Base-by-base conservation (phyloP, 2,888 invertebrate species). In the Cryptus armator region DNA sequence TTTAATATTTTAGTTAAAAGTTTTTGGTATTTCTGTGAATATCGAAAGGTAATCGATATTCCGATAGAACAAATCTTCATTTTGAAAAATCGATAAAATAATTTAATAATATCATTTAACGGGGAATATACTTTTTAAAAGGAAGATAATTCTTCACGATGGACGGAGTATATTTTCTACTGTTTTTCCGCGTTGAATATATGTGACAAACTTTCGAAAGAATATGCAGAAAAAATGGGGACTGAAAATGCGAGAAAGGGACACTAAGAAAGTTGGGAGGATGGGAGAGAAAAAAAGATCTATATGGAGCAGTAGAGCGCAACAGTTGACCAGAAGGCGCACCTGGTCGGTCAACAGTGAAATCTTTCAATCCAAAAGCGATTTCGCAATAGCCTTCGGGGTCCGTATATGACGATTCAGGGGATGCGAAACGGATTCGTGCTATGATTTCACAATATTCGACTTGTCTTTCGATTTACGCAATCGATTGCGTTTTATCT, bases 311-410 rank as follows among this genome's bases (percentile, higher is more conserved):
- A 48, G 48, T 2, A 4, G 29, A 10, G 62, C 24, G 74, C 74
- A 74, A 74, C 74, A 74, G 67, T 81, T 88, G 87, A 86, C 86
- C 86, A 76, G 66, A 24, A 53, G 64, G 32, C 80, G 66, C 89
- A 90, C 88, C 89, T 90, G 88, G 90, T 83, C 76, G 51, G 64
- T 32, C 67, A 79, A 19, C 19, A 24, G 44, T 9, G 72, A 85
- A 81, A 88, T 88, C 85, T 86, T 78, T 87, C 86, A 87, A 88
- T 89, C 86, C 84, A 67, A 79, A 76, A 83, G 76, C 84, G 84
- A 80, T 67, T 67, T 84, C 75, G 56, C 79, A 77, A 84, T 79
- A 83, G 51, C 44, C 48, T 66, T 68, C 59, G 66, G 72, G 62
- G 76, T 53, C 48, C 70, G 16, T 68, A 62, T 78, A 62, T 78